Evolutionary conservation across 2,888 invertebrate species (phyloP).

Genomic region (Diaperis boleti): DNA sequence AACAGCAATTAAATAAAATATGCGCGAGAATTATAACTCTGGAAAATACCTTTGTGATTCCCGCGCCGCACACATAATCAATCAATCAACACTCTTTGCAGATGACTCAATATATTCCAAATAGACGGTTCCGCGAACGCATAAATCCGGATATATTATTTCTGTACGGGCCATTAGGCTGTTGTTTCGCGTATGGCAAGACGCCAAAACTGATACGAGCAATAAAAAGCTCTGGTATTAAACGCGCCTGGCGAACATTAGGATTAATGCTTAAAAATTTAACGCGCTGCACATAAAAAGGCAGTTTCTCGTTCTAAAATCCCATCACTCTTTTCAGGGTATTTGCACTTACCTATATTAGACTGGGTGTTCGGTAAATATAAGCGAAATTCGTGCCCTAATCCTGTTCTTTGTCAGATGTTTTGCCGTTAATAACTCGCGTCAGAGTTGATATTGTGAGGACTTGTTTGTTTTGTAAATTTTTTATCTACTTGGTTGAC

Average conservation of each 20-base stretch:
- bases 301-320: conserved; percentile 14
- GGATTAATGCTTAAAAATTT: conserved; percentile 29
- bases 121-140: background rate
- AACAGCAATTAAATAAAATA: conserved; percentile 22
- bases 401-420: too few species aligned
- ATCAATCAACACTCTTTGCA: conserved; percentile 17
- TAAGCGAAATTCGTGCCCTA: too few species aligned
- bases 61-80: conserved; percentile 1
- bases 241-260: conserved; percentile 17
- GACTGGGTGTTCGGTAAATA: too few species aligned
- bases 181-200: conserved; percentile 24
- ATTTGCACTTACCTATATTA: background rate
- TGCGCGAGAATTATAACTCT: background rate
- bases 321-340: background rate
- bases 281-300: conserved; percentile 11
- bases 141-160: conserved; percentile 13
- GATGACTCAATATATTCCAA: background rate
- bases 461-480: too few species aligned
- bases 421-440: too few species aligned
- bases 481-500: too few species aligned
- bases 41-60: conserved; percentile 1
- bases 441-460: too few species aligned
- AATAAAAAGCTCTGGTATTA: conserved; percentile 24
- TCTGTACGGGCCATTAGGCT: conserved; percentile 13
- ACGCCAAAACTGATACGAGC: conserved; percentile 19